These are phyloP conservation scores for Diarsia rubi DNA, from an alignment of 2,888 invertebrate genomes.

Conservation along the genomic window DNA sequence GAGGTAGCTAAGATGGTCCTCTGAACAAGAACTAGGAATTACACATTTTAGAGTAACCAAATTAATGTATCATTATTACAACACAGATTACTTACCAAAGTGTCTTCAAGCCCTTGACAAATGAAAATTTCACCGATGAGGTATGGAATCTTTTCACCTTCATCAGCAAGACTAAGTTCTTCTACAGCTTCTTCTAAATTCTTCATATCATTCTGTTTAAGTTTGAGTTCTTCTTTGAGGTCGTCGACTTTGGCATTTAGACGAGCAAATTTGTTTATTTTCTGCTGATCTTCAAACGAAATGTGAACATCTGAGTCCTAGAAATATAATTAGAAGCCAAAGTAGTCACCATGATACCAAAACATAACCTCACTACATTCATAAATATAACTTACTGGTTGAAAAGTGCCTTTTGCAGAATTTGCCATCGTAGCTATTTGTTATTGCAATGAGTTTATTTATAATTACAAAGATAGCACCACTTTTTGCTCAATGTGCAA, in stretches of 20 bases:
- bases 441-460: background rate
- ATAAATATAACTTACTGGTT: conserved; percentile 90
- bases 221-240: conserved; percentile 96
- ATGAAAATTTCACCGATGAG: conserved; percentile 97
- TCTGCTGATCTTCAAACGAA: conserved; percentile 98
- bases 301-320: conserved; percentile 98
- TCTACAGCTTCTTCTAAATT: conserved; percentile 98
- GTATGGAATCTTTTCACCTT: conserved; percentile 94
- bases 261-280: conserved; percentile 98
- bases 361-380: conserved; percentile 52
- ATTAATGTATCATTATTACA: background rate
- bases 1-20: background rate
- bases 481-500: background rate
- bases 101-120: conserved; percentile 94
- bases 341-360: conserved; percentile 4
- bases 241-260: conserved; percentile 98
- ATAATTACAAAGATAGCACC: background rate
- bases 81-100: conserved; percentile 90
- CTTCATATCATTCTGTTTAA: conserved; percentile 97
- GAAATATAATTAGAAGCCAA: conserved; percentile 53
- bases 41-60: background rate
- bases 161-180: conserved; percentile 95
- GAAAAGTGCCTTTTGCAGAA: conserved; percentile 92
- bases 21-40: background rate
- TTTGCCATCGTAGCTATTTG: conserved; percentile 76